Evolutionary conservation across 2,113 vertebrate species (phyloP).

Genomic region (Burhinus bistriatus): DNA sequence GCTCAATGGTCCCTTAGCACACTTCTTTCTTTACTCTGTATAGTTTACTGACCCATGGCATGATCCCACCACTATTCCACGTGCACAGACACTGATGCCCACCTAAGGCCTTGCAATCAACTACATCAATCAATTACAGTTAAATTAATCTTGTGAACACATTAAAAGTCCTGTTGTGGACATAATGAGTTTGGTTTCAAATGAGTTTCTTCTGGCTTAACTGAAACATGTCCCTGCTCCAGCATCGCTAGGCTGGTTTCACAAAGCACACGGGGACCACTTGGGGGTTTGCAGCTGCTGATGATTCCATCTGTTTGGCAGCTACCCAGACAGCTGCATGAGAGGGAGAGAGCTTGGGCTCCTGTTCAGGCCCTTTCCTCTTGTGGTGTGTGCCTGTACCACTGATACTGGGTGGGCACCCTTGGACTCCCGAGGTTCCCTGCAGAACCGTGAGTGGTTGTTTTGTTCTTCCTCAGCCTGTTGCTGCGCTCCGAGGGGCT

Average conservation of each 20-base stretch:
- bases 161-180: neutral
- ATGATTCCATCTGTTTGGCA: neutral
- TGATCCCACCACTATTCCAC: neutral
- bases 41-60: neutral
- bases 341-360: neutral
- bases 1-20: neutral
- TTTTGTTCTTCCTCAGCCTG: neutral
- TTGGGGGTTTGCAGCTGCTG: neutral
- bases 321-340: neutral
- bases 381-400: neutral
- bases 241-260: neutral
- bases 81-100: neutral
- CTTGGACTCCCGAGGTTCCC: fast-evolving
- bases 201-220: neutral
- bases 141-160: neutral
- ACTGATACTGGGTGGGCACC: neutral
- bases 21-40: neutral
- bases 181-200: neutral
- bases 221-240: fast-evolving
- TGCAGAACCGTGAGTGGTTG: neutral
- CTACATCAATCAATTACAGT: neutral
- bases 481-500: neutral
- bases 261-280: neutral
- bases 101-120: neutral
- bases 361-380: neutral